Evolutionary conservation across 2,113 vertebrate genomes (phyloP), one percentile per base, ranked within the genome.

Genomic region (Cavia aperea): DNA sequence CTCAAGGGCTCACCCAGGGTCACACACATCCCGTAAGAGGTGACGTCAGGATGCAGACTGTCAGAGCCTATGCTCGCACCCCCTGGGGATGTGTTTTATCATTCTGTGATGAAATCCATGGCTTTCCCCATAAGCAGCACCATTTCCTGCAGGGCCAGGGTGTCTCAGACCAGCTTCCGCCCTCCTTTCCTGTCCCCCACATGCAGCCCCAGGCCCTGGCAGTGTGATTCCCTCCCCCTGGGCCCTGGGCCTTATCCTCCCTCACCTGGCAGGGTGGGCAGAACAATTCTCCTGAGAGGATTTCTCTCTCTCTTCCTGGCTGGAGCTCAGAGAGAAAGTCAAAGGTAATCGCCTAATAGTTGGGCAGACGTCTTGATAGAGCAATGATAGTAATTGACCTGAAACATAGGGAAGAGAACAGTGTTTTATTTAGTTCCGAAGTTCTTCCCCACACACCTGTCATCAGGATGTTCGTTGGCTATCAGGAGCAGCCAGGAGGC

Each of bases 381-480:
- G 94, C 97, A 97, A 97, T 98, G 97, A 98, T 95, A 98, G 97
- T 97, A 97, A 98, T 97, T 97, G 97, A 90, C 84, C 93, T 93
- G 94, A 97, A 97, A 97, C 89, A 68, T 65, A 77, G 95, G 97
- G 97, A 95, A 96, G 97, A 98, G 91, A 96, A 95, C 2, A 96
- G 97, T 96, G 94, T 97, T 98, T 97, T 94, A 91, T 94, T 93
- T 29, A 81, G 95, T 95, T 93, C 96, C 87, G 94, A 97, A 94
- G 86, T 92, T 95, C 87, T 95, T 94, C 93, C 89, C 6, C 93
- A 93, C 86, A 82, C 93, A 97, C 90, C 97, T 96, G 78, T 96
- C 96, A 96, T 96, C 93, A 97, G 96, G 81, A 56, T 2, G 15
- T 97, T 97, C 93, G 72, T 97, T 97, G 93, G 72, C 92, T 91